Evolutionary conservation across 2,797 vertebrate species (phyloP).

Genomic region (Prionace glauca): DNA sequence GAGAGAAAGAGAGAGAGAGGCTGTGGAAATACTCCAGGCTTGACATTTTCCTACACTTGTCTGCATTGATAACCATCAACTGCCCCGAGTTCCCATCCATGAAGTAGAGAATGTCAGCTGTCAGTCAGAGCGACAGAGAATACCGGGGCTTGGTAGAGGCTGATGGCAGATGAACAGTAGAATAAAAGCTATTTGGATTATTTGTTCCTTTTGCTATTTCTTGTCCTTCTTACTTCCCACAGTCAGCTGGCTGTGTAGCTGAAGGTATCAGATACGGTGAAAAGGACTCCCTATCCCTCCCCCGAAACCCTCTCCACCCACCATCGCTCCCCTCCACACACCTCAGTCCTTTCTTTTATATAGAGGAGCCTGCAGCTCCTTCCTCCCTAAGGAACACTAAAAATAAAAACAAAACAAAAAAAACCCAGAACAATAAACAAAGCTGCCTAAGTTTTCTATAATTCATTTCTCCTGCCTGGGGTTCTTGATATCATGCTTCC

Average conservation of each 20-base stretch:
- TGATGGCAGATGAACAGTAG: constrained; percentile 48
- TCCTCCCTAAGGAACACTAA: constrained; percentile 12
- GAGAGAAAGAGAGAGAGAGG: neutral
- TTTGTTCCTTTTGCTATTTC: constrained; percentile 40
- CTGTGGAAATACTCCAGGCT: neutral
- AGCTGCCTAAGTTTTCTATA: constrained; percentile 19
- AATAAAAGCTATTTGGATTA: constrained; percentile 43
- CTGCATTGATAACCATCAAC: constrained; percentile 84
- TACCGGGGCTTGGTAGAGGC: constrained; percentile 42
- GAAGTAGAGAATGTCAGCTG: constrained; percentile 86
- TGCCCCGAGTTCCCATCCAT: constrained; percentile 71
- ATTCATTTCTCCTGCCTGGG: constrained; percentile 35
- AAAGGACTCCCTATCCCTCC: constrained; percentile 45
- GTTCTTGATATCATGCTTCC: constrained; percentile 33
- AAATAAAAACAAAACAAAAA: constrained; percentile 34
- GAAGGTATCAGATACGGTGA: constrained; percentile 48
- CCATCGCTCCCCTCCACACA: neutral
- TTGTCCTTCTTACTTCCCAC: constrained; percentile 44
- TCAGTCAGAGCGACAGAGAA: constrained; percentile 64
- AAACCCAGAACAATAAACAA: constrained; percentile 36
- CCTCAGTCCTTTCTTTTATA: neutral
- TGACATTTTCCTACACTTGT: constrained; percentile 91
- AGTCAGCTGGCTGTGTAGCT: constrained; percentile 44
- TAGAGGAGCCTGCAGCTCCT: neutral
- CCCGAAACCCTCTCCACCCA: neutral